These are phyloP conservation scores for Larimichthys polyactis DNA, from an alignment of 2,113 vertebrate genomes.

Conservation along the genomic window DNA sequence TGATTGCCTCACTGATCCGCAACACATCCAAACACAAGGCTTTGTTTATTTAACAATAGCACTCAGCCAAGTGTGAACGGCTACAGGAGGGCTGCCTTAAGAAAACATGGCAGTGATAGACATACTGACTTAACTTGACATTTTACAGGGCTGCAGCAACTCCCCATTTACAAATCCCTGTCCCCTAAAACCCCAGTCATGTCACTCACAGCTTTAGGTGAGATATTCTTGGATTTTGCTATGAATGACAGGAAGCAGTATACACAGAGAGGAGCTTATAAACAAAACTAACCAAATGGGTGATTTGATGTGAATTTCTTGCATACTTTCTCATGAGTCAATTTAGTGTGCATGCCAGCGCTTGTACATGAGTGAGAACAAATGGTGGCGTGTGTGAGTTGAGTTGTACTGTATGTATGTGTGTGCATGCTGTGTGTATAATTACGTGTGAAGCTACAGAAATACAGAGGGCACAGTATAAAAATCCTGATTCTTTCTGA, in stretches of 20 bases:
- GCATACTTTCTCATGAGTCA: conserved; percentile 71
- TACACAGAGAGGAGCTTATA: neutral
- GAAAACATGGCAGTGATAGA: conserved; percentile 69
- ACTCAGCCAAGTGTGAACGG: conserved; percentile 68
- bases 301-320: conserved; percentile 51
- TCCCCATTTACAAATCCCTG: conserved; percentile 13
- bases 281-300: conserved; percentile 46
- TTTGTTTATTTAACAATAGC: conserved; percentile 77
- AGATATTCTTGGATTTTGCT: conserved; percentile 6
- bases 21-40: conserved; percentile 56
- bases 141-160: conserved; percentile 31
- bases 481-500: conserved; percentile 77
- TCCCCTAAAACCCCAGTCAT: neutral
- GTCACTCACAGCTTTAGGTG: conserved; percentile 19
- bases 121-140: conserved; percentile 46
- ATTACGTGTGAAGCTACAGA: conserved; percentile 35
- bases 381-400: conserved; percentile 26
- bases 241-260: conserved; percentile 9
- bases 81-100: conserved; percentile 62
- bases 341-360: conserved; percentile 48
- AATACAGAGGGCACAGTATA: conserved; percentile 58
- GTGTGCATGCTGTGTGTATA: neutral
- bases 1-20: conserved; percentile 55
- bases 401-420: conserved; percentile 1
- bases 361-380: conserved; percentile 50